Percentiles rank a stretch among this genome's conserved stretches.
Evolutionary conservation across 2,113 vertebrate genomes (phyloP).

Genomic region (Campylorhamphus procurvoides): DNA sequence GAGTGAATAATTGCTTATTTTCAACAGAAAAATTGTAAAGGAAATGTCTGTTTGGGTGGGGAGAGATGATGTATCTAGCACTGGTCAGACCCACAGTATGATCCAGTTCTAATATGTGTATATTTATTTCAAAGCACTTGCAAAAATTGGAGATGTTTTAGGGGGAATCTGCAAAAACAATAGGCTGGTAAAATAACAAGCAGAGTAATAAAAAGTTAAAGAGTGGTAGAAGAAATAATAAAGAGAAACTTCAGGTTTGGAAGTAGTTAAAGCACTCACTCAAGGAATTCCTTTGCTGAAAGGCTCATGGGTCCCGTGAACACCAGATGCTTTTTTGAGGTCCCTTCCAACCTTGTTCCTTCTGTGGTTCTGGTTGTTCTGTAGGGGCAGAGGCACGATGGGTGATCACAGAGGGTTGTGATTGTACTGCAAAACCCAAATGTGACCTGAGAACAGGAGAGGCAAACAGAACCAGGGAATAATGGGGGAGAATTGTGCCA

Average conservation of each 20-base stretch:
- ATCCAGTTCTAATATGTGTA: background rate
- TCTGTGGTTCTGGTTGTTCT: background rate
- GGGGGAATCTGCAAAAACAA: background rate
- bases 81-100: background rate
- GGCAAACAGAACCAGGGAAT: background rate
- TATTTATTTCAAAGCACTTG: background rate
- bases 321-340: background rate
- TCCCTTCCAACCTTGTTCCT: background rate
- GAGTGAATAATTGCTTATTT: background rate
- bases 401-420: background rate
- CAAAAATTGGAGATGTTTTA: background rate
- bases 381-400: background rate
- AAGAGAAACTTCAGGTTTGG: background rate
- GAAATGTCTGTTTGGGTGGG: background rate
- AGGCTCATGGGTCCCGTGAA: background rate
- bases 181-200: background rate
- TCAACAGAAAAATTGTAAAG: background rate
- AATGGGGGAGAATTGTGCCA: background rate
- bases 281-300: background rate
- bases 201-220: background rate
- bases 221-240: background rate
- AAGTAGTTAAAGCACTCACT: background rate
- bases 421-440: background rate
- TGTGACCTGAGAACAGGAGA: background rate
- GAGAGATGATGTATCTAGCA: background rate